Base-by-base conservation (phyloP, 1,140 invertebrate genomes). In the Micrasema minimum region DNA sequence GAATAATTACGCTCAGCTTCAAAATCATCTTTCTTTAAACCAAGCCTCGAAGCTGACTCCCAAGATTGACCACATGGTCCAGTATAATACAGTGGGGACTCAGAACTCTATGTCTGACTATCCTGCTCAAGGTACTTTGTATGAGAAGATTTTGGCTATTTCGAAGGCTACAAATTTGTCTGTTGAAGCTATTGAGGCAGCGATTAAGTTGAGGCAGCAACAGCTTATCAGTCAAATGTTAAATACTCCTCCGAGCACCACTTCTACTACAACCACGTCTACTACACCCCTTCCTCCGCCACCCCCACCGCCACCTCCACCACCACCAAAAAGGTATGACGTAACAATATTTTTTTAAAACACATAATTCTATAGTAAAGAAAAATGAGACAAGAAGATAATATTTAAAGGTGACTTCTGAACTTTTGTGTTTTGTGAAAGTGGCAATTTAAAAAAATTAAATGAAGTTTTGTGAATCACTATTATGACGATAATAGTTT, bases 111-210 rank as follows among this genome's bases (percentile, higher is more conserved):
- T n/a, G 4, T 35, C 53, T 51, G 81, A 85, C 53, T 81, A 83
- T 61, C 81, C 37, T 2, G 41, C 50, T 12, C 67, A 75, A 23
- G 41, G 41, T 18, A 68, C 67, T 6, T 31, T 84, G 20, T 81
- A 84, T 72, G 74, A 80, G 1, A 85, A 85, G 71, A 85, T 85
- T 71, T 78, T 81, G 9, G 83, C 83, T 70, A 83, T 85, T 51
- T 83, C 83, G 0, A 83, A 81, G 46, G 90, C 90, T 0, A 90
- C 90, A 11, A 93, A 93, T 75, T 88, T 92, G 35, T 91, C 89
- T 0, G 87, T 91, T 69, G 90, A 92, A 62, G 89, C 90, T 6
- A 85, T 93, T 1, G 89, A 91, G 75, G 86, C 90, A 14, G 91
- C 91, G 0, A 90, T 93, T 66, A 83, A 87, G 11, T 77, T 91